phyloP scores from a whole-genome alignment of 64 coral and sea anemone species.

The Catalaphyllia jardinei region DNA sequence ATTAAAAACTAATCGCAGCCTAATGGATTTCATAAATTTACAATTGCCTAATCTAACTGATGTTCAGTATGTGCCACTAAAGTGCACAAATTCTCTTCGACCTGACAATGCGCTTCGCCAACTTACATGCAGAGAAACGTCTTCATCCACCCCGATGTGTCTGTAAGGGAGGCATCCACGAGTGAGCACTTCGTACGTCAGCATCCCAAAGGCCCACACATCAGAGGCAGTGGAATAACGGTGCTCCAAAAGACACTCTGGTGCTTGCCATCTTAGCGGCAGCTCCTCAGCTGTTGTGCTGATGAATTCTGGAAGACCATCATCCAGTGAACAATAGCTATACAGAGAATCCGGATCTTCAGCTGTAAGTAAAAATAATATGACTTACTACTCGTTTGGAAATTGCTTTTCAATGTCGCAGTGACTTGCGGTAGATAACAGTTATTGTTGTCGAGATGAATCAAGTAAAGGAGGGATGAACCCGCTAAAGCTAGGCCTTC shows the following conservation, averaged over 20 bases:
- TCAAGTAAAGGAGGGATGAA: no score
- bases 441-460: no score
- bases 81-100: no score
- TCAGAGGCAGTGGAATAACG: slow-evolving; percentile 67
- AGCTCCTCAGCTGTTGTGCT: neutral
- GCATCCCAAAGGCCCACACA: slow-evolving; percentile 63
- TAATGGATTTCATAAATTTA: no score
- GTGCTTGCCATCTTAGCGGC: slow-evolving; percentile 58
- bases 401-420: no score
- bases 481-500: no score
- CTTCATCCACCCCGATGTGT: neutral
- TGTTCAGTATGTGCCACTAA: no score
- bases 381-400: no score
- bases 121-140: neutral
- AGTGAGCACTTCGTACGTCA: slow-evolving; percentile 60
- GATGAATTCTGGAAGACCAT: neutral
- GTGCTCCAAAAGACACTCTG: slow-evolving; percentile 31
- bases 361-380: neutral
- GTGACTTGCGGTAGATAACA: no score
- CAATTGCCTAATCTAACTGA: no score
- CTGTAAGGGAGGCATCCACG: slow-evolving; percentile 59
- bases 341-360: neutral
- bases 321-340: neutral
- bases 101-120: neutral
- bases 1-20: no score